Base-by-base conservation (phyloP, 2,888 invertebrate species). In the Scaptomyza caliginosa region DNA sequence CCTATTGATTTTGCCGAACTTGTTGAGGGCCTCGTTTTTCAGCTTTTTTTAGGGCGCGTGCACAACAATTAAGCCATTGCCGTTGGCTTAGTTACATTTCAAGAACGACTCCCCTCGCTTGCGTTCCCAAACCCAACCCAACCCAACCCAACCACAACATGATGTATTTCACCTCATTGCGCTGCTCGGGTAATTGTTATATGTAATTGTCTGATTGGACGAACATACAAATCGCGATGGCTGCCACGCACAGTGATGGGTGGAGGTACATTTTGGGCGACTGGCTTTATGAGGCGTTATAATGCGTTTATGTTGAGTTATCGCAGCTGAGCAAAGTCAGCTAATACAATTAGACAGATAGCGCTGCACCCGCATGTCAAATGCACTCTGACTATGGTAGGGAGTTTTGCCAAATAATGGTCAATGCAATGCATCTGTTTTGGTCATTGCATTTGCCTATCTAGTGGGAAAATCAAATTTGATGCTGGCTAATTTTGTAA, bases 271-370 rank as follows among this genome's bases (percentile, higher is more conserved):
- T 24, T 16, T 28, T 39, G 46, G 58, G 6, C 42, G 28, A 30
- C 40, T 59, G 38, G 48, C 57, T 63, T 73, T 72, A 79, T 87
- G 86, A 79, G 79, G 79, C 87, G 80, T 71, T 74, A 85, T 82
- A 82, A 82, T 87, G 74, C 70, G 86, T 83, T 87, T 85, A 87
- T 70, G 64, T 45, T 49, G 54, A 40, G 40, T 32, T 52, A 66
- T 67, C 32, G 43, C 28, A 11, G 58, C 64, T 34, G 42, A 46
- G 52, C 54, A 55, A 57, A 69, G 55, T 57, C 62, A 64, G 67
- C 88, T 87, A 85, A 82, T 82, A 78, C 79, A 85, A 87, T 82
- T 87, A 86, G 59, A 50, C 86, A 66, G 76, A 87, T 78, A 78
- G 45, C 62, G 67, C 60, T 64, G 58, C 55, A n/a, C 70, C 65